Evolutionary conservation across 2,888 invertebrate genomes (phyloP), one percentile per base, ranked within the genome.

Genomic region (Xestia xanthographa): DNA sequence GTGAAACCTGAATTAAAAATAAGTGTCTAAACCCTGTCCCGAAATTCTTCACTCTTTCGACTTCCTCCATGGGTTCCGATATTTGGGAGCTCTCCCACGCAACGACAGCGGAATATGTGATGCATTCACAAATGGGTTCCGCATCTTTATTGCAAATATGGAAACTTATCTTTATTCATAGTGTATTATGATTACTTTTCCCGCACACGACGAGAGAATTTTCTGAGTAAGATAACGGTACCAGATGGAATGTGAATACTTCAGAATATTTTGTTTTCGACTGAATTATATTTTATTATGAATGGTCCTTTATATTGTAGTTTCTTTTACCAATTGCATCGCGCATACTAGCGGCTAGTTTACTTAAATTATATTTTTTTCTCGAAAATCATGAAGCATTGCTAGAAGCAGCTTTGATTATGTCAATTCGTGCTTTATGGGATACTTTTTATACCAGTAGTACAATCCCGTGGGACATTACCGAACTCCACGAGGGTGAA

Each of bases 31-130:
- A 0, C 48, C 26, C 8, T 48, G 68, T 76, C 73, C 77, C 71
- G 22, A 85, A 88, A 86, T 89, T 80, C 79, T 70, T 83, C 65
- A 79, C 20, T 81, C 87, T 77, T 88, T 86, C 80, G 73, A 88
- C 87, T 91, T 90, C 91, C 92, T 88, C 45, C 79, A 81, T 86
- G 87, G 78, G 82, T 75, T 78, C 84, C 75, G 74, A 88, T 86
- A 87, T 89, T 87, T 79, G 76, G 74, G 41, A 62, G 74, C 79
- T 87, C 85, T 90, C 90, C 86, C 91, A 91, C 90, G 89, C 86
- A 41, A 43, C 41, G 0, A 2, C 62, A 38, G 50, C 60, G 65
- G 43, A 74, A 74, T 79, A 80, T 76, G 66, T 20, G 56, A 58
- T 69, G 65, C 60, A 71, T 74, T 75, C 56, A 17, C 12, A 56